Base-by-base conservation (phyloP, 2,113 vertebrate genomes). In the Petrocephalus microphthalmus region DNA sequence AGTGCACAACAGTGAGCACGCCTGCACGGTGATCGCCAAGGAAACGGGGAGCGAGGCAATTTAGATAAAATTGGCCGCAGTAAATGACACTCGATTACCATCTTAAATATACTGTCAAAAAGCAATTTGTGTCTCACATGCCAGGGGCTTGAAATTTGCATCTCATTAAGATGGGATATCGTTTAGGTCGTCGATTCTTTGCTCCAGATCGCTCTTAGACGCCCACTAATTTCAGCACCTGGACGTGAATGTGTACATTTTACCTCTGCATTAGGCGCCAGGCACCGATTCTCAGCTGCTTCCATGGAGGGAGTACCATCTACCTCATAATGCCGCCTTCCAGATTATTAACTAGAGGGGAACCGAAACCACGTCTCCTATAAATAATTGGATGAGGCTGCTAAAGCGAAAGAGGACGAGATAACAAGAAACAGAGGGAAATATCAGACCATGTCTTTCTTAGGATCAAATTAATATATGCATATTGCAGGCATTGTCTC, bases 51-150 rank as follows among this genome's bases (percentile, higher is more conserved):
- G 89, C 56, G 47, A 89, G 86, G 89, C 91, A 92, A 93, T 94
- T 91, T 88, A 90, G 91, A 91, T 87, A n/a, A 88, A 94, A 94
- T 89, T 91, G 92, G 92, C 91, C 88, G 49, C 88, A 86, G 91
- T 94, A 94, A 94, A 94, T 94, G 93, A 93, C 93, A 93, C 90
- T 90, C 91, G 89, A 94, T 95, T 94, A 94, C 92, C 92, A 93
- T 93, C 94, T 93, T 94, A 94, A 94, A 94, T 92, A 93, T 91
- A 92, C 91, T 93, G 93, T 94, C 94, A 94, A 89, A 87, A 89
- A 89, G 89, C 86, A 89, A 89, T 89, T 87, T 87, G 89, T 87
- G 86, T 45, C 86, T 60, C 86, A 67, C 86, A 89, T 83, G 86
- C 86, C 56, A n/a, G 86, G 29, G 89, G 74, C 86, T 84, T 6